These are phyloP conservation scores for Australoheros scitulus DNA, from an alignment of 2,113 vertebrate species.

Conservation along the genomic window DNA sequence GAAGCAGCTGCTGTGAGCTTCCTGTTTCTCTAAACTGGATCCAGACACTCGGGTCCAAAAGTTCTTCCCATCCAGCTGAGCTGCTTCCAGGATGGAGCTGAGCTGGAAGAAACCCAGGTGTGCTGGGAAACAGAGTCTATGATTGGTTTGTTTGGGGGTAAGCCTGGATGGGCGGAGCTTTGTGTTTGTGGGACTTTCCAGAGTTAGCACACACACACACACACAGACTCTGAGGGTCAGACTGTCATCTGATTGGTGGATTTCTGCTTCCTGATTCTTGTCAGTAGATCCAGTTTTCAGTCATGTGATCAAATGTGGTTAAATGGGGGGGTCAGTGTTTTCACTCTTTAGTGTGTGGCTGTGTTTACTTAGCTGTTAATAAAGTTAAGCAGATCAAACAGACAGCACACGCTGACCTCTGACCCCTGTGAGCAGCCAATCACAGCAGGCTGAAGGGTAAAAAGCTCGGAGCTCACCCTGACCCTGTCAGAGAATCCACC, in stretches of 20 bases:
- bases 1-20: neutral
- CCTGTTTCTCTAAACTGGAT: neutral
- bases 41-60: neutral
- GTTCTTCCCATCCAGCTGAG: neutral
- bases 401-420: slow-evolving; percentile 12
- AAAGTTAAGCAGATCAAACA: slow-evolving; percentile 52
- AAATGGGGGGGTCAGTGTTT: neutral
- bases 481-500: neutral
- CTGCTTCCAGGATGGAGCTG: neutral
- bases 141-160: fast-evolving
- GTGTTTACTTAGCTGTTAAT: slow-evolving; percentile 49
- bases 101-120: neutral
- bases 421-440: slow-evolving; percentile 27
- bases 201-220: neutral
- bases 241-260: neutral
- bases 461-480: fast-evolving
- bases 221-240: neutral
- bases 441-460: neutral
- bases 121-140: neutral
- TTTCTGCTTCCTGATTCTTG: neutral
- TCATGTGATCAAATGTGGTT: neutral
- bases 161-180: neutral
- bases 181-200: neutral
- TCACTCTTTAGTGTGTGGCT: neutral
- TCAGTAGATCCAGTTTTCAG: neutral